Base-by-base conservation (phyloP, 2,888 invertebrate genomes). In the Odiellus spinosus region DNA sequence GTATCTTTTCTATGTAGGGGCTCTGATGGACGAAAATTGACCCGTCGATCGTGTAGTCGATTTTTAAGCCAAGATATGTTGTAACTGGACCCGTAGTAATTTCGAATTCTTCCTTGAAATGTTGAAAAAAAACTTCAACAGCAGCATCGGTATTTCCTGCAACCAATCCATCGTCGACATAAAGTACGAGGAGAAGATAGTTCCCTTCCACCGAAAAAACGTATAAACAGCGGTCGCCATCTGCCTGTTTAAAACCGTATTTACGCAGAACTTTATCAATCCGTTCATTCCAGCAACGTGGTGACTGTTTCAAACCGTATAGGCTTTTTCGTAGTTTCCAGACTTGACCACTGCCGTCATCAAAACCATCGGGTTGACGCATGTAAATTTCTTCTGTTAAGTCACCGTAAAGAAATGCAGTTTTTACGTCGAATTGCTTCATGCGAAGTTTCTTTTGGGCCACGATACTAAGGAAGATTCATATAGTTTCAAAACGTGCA, bases 391-490 rank as follows among this genome's bases (percentile, higher is more conserved):
- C 38, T 5, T 44, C 44, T 26, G 44, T 44, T 14, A 44, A 21
- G 2, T 44, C 44, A n/a, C 51, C 53, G 44, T 54, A 45, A 10
- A 56, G 43, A 40, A 56, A 58, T 2, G 54, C 56, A 18, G 57
- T 58, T 15, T 45, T 49, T 4, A 54, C 43, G 41, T 55, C 56
- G 41, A 54, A 55, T 41, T 56, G 52, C 2, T 14, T 15, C 2
- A 57, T 17, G 2, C 48, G 11, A 12, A 49, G 21, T 3, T 45
- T 17, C n/a, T 43, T 8, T 14, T 20, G 14, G 6, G 50, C 48
- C 11, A 49, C 50, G 14, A 55, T 32, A 43, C 44, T 41, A 3
- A 56, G 20, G 10, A 55, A 40, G 35, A 45, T 32, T 10, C 51
- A 11, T 12, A 53, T 32, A n/a, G 51, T 49, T n/a, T 34, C 45